phyloP scores from a whole-genome alignment of 2,888 invertebrate species.

The Hypolimnas misippus region DNA sequence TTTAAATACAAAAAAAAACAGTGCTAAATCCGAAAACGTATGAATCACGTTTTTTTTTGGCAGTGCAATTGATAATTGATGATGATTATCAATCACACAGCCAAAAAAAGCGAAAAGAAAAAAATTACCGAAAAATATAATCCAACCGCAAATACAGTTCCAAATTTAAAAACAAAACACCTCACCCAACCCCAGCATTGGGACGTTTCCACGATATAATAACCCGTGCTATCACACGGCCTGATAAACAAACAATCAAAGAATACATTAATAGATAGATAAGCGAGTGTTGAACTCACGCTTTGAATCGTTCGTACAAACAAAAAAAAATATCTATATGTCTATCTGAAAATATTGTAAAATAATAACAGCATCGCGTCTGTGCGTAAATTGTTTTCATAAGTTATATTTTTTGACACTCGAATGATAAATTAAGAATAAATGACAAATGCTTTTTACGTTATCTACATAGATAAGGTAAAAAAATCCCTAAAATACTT shows the following conservation, averaged over 20 bases:
- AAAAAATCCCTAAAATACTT: too few species aligned
- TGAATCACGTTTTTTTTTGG: too few species aligned
- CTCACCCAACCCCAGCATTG: conserved; percentile 6
- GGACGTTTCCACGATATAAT: conserved; percentile 35
- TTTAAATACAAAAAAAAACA: too few species aligned
- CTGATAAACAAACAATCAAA: conserved; percentile 79
- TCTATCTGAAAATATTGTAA: conserved; percentile 5
- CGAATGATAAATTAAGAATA: too few species aligned
- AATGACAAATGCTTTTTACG: too few species aligned
- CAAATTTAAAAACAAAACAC: too few species aligned
- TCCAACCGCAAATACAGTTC: neutral
- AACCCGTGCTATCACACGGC: conserved; percentile 3
- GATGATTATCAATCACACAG: too few species aligned
- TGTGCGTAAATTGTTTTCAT: neutral
- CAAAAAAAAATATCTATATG: conserved; percentile 54
- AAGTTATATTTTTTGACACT: neutral
- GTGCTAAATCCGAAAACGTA: too few species aligned
- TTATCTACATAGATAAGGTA: too few species aligned
- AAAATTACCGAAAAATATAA: neutral
- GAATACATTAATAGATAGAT: conserved; percentile 74
- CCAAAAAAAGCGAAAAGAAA: too few species aligned
- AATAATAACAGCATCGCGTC: neutral
- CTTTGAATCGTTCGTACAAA: conserved; percentile 65
- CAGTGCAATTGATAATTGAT: too few species aligned
- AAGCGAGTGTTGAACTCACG: conserved; percentile 73